phyloP scores from a whole-genome alignment of 2,113 vertebrate genomes.

The Tricholaema leucomelas region DNA sequence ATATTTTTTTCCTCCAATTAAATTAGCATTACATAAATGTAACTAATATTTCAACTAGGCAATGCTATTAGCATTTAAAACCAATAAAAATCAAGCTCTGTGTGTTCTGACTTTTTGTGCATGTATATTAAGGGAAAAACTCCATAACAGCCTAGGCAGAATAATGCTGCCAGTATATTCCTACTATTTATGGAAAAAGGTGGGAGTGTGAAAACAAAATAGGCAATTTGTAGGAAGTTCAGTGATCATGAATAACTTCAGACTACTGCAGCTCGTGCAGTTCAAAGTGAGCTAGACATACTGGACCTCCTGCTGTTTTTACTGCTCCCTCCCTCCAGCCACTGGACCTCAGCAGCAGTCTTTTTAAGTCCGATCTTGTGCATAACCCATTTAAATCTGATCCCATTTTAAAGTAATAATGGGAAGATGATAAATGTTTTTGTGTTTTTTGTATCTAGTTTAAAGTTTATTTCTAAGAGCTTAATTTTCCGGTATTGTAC shows the following conservation, averaged over 20 bases:
- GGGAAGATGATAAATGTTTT: background rate
- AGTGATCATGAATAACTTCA: background rate
- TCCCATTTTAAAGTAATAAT: background rate
- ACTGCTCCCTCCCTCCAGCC: background rate
- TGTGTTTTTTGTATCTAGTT: background rate
- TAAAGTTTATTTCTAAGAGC: constrained; percentile 1
- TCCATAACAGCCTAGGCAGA: background rate
- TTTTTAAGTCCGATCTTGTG: background rate
- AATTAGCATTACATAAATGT: constrained; percentile 54
- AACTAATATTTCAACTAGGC: constrained; percentile 47
- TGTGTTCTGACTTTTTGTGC: background rate
- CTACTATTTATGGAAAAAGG: background rate
- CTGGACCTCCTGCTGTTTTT: background rate
- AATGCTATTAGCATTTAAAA: constrained; percentile 36
- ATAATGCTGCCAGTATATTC: background rate
- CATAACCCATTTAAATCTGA: background rate
- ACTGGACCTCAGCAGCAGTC: background rate
- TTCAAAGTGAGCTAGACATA: background rate
- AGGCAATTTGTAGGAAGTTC: background rate
- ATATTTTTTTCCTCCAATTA: constrained; percentile 40
- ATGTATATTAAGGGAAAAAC: background rate
- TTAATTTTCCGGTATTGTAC: constrained; percentile 3
- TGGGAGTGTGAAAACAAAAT: background rate
- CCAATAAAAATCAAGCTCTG: constrained; percentile 32
- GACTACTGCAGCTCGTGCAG: background rate